phyloP scores from a whole-genome alignment of 2,888 invertebrate genomes.

The Lottia scabra region DNA sequence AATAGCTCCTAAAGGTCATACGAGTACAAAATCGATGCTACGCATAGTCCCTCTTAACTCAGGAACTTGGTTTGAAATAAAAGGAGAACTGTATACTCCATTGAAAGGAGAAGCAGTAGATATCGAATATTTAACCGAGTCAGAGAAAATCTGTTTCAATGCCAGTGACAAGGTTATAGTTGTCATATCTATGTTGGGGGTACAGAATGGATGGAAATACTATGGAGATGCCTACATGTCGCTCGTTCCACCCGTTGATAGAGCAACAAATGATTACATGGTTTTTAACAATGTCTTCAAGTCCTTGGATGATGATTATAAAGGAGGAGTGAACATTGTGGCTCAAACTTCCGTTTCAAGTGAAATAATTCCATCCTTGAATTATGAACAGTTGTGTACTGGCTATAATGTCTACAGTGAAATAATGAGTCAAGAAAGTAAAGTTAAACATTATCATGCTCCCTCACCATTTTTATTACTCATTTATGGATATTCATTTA shows the following conservation, averaged over 20 bases:
- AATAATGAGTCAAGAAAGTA: no score
- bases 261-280: neutral
- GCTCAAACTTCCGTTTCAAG: no score
- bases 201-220: neutral
- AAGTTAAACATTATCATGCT: no score
- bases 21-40: neutral
- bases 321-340: no score
- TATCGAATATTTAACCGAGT: neutral
- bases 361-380: no score
- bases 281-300: no score
- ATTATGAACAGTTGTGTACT: no score
- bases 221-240: neutral
- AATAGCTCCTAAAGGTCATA: neutral
- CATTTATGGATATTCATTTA: no score
- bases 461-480: no score
- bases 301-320: no score
- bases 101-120: neutral
- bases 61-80: neutral
- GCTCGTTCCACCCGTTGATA: neutral
- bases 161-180: neutral
- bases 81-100: neutral
- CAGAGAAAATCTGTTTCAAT: neutral
- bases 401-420: no score
- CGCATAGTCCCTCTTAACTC: neutral
- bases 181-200: neutral